Percentiles rank a stretch among this genome's conserved stretches.
Evolutionary conservation across 1,140 invertebrate species (phyloP).

Genomic region (Nasonia longicornis): DNA sequence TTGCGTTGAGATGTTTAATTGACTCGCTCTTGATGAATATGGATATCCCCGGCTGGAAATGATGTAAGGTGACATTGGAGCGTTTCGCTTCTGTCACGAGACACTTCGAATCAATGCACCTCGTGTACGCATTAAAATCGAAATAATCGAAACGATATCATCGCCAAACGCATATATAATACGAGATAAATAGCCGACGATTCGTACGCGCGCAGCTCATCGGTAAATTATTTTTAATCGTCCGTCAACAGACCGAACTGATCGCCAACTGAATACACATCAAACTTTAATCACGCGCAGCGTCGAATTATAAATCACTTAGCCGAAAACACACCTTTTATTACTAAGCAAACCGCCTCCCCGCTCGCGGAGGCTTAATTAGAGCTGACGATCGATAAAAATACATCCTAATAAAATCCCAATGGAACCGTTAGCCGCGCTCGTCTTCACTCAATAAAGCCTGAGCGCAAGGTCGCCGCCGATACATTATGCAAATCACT

Average conservation of each 20-base stretch:
- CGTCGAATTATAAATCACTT: neutral
- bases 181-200: no score
- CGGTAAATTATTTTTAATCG: neutral
- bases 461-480: neutral
- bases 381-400: conserved; percentile 17
- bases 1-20: neutral
- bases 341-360: neutral
- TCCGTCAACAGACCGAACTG: no score
- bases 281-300: neutral
- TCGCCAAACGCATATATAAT: neutral
- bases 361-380: neutral
- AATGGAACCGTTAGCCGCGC: neutral
- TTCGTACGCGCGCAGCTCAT: neutral
- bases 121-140: neutral
- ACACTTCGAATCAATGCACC: neutral
- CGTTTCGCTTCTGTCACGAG: neutral
- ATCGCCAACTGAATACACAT: no score
- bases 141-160: neutral
- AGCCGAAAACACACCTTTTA: neutral
- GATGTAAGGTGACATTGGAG: neutral
- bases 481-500: conserved; percentile 32
- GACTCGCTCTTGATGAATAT: no score
- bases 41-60: neutral
- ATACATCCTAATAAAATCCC: conserved; percentile 16
- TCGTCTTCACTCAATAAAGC: neutral